A percentile compares a stretch with the other conserved stretches of the same genome.
These are phyloP conservation scores for Parazoanthus darwini DNA, from an alignment of 92 coral and sea anemone genomes.

Conservation along the genomic window DNA sequence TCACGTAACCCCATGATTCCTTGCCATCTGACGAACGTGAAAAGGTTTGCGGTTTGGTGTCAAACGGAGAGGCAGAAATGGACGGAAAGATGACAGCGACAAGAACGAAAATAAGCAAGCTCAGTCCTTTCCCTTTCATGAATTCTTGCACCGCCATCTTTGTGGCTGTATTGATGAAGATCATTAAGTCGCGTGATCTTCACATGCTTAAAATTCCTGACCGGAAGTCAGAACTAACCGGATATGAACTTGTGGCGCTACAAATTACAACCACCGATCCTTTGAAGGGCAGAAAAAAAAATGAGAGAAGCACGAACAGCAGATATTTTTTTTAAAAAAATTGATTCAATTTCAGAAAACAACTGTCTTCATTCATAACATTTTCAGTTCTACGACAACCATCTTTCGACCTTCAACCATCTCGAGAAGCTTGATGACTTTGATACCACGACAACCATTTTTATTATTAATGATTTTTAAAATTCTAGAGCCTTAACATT, in stretches of 20 bases:
- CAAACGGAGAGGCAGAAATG: not conserved
- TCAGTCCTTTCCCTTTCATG: not conserved
- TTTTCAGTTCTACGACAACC: not conserved
- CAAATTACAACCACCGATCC: too few species aligned
- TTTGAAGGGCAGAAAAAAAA: too few species aligned
- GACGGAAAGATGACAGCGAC: not conserved
- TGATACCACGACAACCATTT: not conserved
- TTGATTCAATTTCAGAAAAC: not conserved
- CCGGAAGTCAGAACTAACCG: not conserved
- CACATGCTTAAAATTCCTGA: not conserved
- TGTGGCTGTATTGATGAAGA: not conserved
- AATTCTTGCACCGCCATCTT: constrained; percentile 8
- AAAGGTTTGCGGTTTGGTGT: not conserved
- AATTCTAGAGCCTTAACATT: too few species aligned
- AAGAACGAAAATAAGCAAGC: not conserved
- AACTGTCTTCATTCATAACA: too few species aligned
- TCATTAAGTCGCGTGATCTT: constrained; percentile 1
- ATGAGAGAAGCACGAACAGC: not conserved
- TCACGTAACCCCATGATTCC: constrained; percentile 78
- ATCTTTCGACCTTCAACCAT: not conserved
- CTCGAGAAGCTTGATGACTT: too few species aligned
- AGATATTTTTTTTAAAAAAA: too few species aligned
- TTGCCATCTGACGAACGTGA: constrained; percentile 35
- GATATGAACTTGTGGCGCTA: not conserved
- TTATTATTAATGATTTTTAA: too few species aligned